Conservation (phyloP, 2,797 vertebrate genomes). For the Calcarius lapponicus region DNA sequence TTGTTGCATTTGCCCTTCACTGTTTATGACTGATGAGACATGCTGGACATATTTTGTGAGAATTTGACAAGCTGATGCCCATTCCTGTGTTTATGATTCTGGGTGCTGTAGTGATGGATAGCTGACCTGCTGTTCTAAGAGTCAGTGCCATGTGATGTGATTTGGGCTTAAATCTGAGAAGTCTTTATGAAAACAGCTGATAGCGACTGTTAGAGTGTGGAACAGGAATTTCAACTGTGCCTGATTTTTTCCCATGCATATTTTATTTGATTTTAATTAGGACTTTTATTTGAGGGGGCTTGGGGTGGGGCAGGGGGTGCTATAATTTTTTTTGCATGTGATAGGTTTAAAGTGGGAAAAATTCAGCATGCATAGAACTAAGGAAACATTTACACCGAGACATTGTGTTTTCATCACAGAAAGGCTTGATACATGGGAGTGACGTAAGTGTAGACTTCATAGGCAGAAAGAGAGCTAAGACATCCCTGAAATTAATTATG, state of each 20-base stretch:
- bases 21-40: slow-evolving; percentile 16
- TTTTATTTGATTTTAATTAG: not conserved
- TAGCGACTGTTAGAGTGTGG: not conserved
- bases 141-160: not conserved
- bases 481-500: not conserved
- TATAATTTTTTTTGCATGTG: not conserved
- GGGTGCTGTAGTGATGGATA: not conserved
- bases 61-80: slow-evolving; percentile 47
- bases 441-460: not conserved
- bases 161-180: not conserved
- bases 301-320: fast-evolving
- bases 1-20: slow-evolving; percentile 28
- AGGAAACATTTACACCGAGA: not conserved
- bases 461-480: not conserved
- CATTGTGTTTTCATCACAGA: not conserved
- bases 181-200: not conserved
- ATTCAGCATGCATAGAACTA: not conserved
- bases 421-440: not conserved
- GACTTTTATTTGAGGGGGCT: not conserved
- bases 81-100: slow-evolving; percentile 8
- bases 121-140: not conserved
- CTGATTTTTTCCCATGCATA: not conserved
- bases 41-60: slow-evolving; percentile 36
- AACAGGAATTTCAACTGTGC: not conserved
- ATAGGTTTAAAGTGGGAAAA: not conserved